A percentile compares a stretch with the other conserved stretches of the same genome.
These are phyloP conservation scores for Amblyteles armatorius DNA, from an alignment of 2,888 invertebrate species.

Conservation along the genomic window DNA sequence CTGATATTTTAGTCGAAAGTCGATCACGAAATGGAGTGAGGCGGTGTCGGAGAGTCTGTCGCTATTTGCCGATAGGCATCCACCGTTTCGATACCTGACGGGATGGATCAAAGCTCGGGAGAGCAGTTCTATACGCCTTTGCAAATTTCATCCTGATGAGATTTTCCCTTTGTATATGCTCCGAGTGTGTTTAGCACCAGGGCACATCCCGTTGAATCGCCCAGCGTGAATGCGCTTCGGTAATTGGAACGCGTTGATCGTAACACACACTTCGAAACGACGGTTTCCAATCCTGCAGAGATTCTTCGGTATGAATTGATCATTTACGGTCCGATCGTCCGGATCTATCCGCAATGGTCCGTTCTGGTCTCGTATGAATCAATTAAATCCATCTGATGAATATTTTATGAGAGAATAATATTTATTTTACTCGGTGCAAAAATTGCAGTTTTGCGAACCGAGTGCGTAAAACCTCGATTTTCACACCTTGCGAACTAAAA, in stretches of 20 bases:
- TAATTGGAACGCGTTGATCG: background rate
- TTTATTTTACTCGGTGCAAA: background rate
- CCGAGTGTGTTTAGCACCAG: background rate
- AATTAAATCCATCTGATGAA: background rate
- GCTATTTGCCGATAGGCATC: conserved; percentile 69
- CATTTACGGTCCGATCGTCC: background rate
- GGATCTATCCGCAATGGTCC: no score
- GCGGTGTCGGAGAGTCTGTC: background rate
- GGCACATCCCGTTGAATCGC: background rate
- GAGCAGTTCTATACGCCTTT: background rate
- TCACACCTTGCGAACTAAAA: no score
- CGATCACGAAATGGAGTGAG: background rate
- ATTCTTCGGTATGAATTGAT: background rate
- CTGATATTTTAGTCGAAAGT: background rate
- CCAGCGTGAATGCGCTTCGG: background rate
- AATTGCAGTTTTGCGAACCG: no score
- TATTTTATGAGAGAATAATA: background rate
- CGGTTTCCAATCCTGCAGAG: background rate
- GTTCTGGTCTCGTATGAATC: background rate
- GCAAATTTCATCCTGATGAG: conserved; percentile 31
- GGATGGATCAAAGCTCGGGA: conserved; percentile 12
- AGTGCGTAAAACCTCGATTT: no score
- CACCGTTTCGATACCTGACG: conserved; percentile 63
- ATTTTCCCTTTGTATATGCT: conserved; percentile 32
- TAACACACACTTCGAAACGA: background rate